These are phyloP conservation scores for Brienomyrus longianalis DNA, from an alignment of 2,113 vertebrate genomes.

Conservation along the genomic window DNA sequence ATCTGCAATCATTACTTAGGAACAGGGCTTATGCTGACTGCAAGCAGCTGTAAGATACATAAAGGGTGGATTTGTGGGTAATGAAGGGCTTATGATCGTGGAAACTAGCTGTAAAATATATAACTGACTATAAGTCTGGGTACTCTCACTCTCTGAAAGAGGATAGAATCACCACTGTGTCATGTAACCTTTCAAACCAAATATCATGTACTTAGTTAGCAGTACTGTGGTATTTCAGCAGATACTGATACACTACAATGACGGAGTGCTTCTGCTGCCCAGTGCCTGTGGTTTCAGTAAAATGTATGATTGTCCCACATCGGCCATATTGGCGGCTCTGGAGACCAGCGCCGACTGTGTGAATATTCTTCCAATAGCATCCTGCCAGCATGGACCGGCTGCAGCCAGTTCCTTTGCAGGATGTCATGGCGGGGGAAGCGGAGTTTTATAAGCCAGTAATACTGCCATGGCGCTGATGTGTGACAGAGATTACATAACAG, in stretches of 20 bases:
- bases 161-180: neutral
- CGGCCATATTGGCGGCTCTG: neutral
- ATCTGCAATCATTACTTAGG: neutral
- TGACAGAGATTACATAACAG: neutral
- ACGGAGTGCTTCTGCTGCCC: neutral
- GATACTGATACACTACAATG: neutral
- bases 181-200: neutral
- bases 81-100: neutral
- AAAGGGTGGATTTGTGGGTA: neutral
- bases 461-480: neutral
- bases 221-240: neutral
- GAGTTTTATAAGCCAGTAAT: neutral
- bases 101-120: neutral
- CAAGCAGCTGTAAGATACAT: neutral
- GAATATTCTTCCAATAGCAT: neutral
- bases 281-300: neutral
- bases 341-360: neutral
- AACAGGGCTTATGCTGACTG: neutral
- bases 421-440: neutral
- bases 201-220: neutral
- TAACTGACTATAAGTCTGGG: neutral
- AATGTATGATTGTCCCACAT: neutral
- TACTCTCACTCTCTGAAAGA: neutral
- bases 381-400: neutral
- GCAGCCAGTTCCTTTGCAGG: neutral